Evolutionary conservation across 2,113 vertebrate genomes (phyloP).

Genomic region (Balaenoptera acutorostrata): DNA sequence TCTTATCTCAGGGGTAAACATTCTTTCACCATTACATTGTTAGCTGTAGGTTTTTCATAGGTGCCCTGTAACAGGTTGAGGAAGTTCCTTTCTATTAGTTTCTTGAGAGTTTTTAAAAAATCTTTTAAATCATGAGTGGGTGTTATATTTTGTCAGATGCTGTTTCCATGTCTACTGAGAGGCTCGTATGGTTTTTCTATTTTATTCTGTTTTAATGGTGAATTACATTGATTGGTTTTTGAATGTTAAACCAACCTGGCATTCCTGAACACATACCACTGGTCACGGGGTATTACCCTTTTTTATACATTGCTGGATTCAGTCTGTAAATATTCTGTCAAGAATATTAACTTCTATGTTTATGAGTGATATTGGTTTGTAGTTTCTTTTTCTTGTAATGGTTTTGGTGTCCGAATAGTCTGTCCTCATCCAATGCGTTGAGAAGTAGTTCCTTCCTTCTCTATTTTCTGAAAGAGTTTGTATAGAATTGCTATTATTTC

Average conservation of each 20-base stretch:
- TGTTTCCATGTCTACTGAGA: neutral
- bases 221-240: neutral
- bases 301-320: neutral
- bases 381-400: neutral
- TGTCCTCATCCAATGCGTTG: neutral
- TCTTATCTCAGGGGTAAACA: neutral
- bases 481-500: neutral
- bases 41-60: neutral
- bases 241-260: neutral
- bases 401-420: neutral
- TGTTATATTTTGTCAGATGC: neutral
- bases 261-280: neutral
- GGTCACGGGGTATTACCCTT: neutral
- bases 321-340: neutral
- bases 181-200: neutral
- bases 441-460: neutral
- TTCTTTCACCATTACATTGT: neutral
- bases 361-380: neutral
- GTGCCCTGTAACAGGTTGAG: neutral
- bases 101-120: neutral
- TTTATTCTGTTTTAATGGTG: neutral
- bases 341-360: neutral
- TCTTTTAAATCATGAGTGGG: neutral
- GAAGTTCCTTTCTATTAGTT: neutral
- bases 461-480: neutral